These are phyloP conservation scores for Drosophila cardini DNA, from an alignment of 1,140 invertebrate species.

Conservation along the genomic window DNA sequence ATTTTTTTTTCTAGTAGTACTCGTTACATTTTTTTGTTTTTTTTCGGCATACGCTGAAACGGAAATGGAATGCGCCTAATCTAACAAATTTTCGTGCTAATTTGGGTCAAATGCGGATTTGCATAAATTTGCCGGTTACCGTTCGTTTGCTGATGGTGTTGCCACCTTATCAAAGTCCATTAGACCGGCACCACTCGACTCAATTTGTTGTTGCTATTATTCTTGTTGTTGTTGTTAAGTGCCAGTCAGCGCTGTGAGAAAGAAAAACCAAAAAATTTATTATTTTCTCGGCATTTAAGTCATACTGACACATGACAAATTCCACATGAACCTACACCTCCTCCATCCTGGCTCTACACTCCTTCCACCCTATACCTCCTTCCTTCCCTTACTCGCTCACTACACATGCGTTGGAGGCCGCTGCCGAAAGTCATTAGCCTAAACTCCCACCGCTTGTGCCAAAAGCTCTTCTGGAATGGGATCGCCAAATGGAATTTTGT, in stretches of 20 bases:
- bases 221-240: slow-evolving; percentile 32
- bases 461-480: slow-evolving; percentile 40
- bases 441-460: slow-evolving; percentile 69
- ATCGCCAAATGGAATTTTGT: slow-evolving; percentile 79
- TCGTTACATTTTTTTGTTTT: slow-evolving; percentile 17
- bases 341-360: background rate
- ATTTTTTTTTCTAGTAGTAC: slow-evolving; percentile 11
- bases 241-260: background rate
- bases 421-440: slow-evolving; percentile 75
- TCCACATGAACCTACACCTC: slow-evolving; percentile 64
- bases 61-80: slow-evolving; percentile 79
- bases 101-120: slow-evolving; percentile 81
- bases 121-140: slow-evolving; percentile 67
- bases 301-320: slow-evolving; percentile 81
- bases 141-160: slow-evolving; percentile 55
- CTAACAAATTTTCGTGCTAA: slow-evolving; percentile 82
- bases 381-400: background rate
- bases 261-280: slow-evolving; percentile 35
- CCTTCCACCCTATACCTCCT: background rate
- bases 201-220: slow-evolving; percentile 42
- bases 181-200: slow-evolving; percentile 60
- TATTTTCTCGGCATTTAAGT: slow-evolving; percentile 81
- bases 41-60: slow-evolving; percentile 38
- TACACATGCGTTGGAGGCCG: slow-evolving; percentile 9
- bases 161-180: slow-evolving; percentile 81